A percentile compares a stretch with the other conserved stretches of the same genome.
phyloP scores from a whole-genome alignment of 2,113 vertebrate species.

The Pycnonotus jocosus region DNA sequence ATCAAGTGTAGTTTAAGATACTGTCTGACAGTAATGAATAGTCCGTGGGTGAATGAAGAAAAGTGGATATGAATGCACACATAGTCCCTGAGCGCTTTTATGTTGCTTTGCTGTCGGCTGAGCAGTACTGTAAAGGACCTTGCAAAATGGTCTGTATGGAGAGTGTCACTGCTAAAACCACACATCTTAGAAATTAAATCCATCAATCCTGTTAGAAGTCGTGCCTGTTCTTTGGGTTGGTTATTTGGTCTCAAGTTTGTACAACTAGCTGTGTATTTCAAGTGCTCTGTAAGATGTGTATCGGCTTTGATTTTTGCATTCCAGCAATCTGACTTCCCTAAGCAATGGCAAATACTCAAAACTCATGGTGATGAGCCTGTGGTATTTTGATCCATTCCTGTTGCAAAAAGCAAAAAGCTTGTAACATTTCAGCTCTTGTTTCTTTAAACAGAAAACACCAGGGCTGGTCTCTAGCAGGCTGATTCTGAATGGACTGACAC shows the following conservation, averaged over 20 bases:
- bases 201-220: neutral
- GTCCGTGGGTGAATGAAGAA: neutral
- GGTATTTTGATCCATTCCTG: neutral
- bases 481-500: neutral
- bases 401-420: neutral
- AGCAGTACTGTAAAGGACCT: neutral
- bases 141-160: neutral
- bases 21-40: neutral
- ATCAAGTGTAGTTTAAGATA: neutral
- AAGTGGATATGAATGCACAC: neutral
- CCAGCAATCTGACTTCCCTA: neutral
- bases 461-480: accelerated
- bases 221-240: neutral
- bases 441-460: neutral
- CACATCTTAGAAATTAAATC: neutral
- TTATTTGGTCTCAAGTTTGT: neutral
- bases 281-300: neutral
- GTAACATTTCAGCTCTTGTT: neutral
- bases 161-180: neutral
- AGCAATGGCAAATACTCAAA: neutral
- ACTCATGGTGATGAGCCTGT: neutral
- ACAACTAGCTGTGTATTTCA: neutral
- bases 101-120: neutral
- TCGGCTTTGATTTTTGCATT: neutral
- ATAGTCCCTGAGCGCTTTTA: neutral